Base-by-base conservation (phyloP, 2,113 vertebrate species). In the Xiphophorus maculatus region DNA sequence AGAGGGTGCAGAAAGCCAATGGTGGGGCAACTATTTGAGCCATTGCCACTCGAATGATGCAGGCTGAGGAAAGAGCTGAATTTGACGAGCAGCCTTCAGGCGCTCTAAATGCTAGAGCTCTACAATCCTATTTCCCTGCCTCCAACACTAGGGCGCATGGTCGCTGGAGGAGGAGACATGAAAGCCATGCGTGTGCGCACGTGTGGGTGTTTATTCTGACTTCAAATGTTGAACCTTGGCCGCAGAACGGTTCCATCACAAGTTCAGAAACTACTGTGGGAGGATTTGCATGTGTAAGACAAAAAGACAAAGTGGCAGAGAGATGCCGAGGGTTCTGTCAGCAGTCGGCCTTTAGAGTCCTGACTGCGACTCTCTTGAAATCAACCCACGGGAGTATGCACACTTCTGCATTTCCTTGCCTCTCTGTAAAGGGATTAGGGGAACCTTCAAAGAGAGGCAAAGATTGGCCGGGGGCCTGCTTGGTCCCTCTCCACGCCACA, bases 381-480 rank as follows among this genome's bases (percentile, higher is more conserved):
- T 51, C 33, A 32, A 75, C 58, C 51, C 66, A 70, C 58, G 37
- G 48, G 66, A 74, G 64, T 68, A 66, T 64, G 29, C 66, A 77
- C 77, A 87, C 65, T 77, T 87, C 79, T 90, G 84, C 73, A 88
- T 88, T 85, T 79, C 73, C 85, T 84, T 77, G 79, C 79, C 77
- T 80, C 87, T 73, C 69, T 83, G 78, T 88, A 90, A 92, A 84
- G 81, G 92, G 93, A 94, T 95, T 94, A 95, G 81, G 70, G 81
- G 82, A 87, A 84, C 88, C 85, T 94, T 94, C 93, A 94, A 94
- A 94, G 93, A 77, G 81, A 84, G 68, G 88, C 77, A 81, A 74
- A 77, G 87, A 91, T 90, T 89, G 91, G 89, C 84, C 84, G 32
- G 81, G 84, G 87, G 89, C 83, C 85, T 63, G 68, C 80, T 76